These are phyloP conservation scores for Vollenhovia emeryi DNA, from an alignment of 1,140 invertebrate genomes.

Conservation along the genomic window DNA sequence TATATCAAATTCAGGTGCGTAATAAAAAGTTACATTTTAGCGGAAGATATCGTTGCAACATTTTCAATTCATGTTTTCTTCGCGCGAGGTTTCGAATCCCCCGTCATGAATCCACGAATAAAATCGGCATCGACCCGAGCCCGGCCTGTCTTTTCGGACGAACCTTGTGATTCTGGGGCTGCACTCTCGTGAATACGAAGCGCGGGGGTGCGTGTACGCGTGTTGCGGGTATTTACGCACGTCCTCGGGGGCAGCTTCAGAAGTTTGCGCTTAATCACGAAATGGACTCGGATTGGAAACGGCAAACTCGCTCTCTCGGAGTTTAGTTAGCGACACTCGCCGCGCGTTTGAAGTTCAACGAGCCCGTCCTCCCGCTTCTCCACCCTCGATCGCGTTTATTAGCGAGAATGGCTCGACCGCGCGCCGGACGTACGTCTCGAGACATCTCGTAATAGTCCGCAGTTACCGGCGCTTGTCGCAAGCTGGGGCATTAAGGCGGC, in stretches of 20 bases:
- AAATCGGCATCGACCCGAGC: background rate
- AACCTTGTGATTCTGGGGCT: constrained; percentile 1
- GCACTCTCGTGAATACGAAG: constrained; percentile 64
- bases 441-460: constrained; percentile 1
- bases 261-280: constrained; percentile 84
- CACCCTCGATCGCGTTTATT: constrained; percentile 82
- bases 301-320: constrained; percentile 77
- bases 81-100: background rate
- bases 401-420: constrained; percentile 71
- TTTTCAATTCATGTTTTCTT: background rate
- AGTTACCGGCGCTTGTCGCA: constrained; percentile 18
- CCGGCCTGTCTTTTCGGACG: background rate
- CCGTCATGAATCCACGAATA: background rate
- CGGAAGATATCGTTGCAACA: background rate
- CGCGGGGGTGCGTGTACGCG: constrained; percentile 49
- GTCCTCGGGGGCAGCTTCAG: constrained; percentile 78
- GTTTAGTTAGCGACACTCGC: constrained; percentile 83
- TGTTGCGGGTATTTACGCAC: constrained; percentile 75
- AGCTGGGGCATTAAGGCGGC: background rate
- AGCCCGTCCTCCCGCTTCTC: constrained; percentile 63
- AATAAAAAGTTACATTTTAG: background rate
- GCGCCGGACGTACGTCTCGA: constrained; percentile 7
- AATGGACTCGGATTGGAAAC: constrained; percentile 83
- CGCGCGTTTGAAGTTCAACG: constrained; percentile 81
- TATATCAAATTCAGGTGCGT: background rate